These are phyloP conservation scores for Chaenocephalus aceratus DNA, from an alignment of 2,113 vertebrate genomes.

Conservation along the genomic window DNA sequence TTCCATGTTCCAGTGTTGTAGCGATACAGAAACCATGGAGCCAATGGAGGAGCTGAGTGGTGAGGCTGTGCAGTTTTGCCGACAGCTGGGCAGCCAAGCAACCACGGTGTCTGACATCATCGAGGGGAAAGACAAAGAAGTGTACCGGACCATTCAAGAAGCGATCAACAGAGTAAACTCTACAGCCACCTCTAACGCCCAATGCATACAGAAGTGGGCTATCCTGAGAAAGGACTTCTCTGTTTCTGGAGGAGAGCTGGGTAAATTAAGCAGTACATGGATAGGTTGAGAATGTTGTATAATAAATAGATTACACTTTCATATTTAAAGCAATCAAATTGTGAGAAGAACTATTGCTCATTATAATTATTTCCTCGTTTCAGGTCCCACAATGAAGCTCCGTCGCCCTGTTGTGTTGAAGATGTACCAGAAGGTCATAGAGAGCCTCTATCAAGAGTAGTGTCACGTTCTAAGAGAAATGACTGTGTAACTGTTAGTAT, in stretches of 20 bases:
- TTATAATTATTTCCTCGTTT: constrained; percentile 37
- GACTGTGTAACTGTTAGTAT: background rate
- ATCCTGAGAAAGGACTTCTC: constrained; percentile 89
- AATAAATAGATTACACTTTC: background rate
- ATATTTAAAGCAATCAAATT: background rate
- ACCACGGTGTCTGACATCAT: constrained; percentile 86
- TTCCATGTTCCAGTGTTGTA: constrained; percentile 76
- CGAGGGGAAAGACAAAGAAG: constrained; percentile 71
- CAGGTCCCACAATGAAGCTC: constrained; percentile 92
- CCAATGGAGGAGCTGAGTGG: constrained; percentile 86
- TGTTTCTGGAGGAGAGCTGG: constrained; percentile 89
- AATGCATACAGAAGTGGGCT: constrained; percentile 89
- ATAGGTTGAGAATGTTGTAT: background rate
- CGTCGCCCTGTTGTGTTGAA: constrained; percentile 84
- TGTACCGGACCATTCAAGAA: constrained; percentile 86
- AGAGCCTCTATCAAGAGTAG: constrained; percentile 84
- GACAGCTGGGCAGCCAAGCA: constrained; percentile 85
- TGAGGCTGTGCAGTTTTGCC: constrained; percentile 88
- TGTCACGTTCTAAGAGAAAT: background rate
- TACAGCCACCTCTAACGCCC: constrained; percentile 83
- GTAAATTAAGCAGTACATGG: constrained; percentile 71
- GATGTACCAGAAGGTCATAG: constrained; percentile 85
- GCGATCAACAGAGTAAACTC: constrained; percentile 87
- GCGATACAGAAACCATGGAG: constrained; percentile 86
- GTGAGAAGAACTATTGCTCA: background rate